Evolutionary conservation across 2,113 vertebrate genomes (phyloP), one percentile per base, ranked within the genome.

Genomic region (Pachypanchax playfairii): DNA sequence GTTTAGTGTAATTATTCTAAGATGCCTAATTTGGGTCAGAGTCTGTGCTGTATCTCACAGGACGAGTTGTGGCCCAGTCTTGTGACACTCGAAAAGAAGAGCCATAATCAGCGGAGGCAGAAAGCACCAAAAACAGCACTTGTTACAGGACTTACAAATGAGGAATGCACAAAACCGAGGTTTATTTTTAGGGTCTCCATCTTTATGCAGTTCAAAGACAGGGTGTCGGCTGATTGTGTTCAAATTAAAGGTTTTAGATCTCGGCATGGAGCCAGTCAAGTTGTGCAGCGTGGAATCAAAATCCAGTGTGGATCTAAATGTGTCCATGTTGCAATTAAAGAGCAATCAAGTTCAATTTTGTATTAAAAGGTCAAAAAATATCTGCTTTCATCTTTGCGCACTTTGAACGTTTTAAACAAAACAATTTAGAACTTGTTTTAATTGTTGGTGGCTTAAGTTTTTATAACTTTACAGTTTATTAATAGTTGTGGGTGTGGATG

Each of bases 1-100:
- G 85, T 89, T 89, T 89, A 89, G 84, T 82, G 80, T 89, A 88
- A 90, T 90, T 89, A 88, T 75, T 87, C 79, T 83, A 89, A 90
- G 86, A 88, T 87, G 89, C 82, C 84, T 88, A 90, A 88, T 90
- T 90, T 82, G 71, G 85, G 75, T 65, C 77, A 79, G 83, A 78
- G 75, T 59, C 67, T 80, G 53, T 5, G 41, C 50, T 39, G 58
- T 67, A 36, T 65, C 63, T 67, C 5, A 1, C 57, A 63, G 54
- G 66, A 78, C 57, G 66, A 74, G 67, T 57, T 71, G 63, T 29
- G 51, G 65, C 63, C 64, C 14, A 46, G 60, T 79, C 77, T 82
- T 71, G 64, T 82, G 79, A 87, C 66, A 65, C 53, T 71, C 71
- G 64, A 74, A 76, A 76, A 55, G 75, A 82, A 66, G 72, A 85